phyloP scores from a whole-genome alignment of 2,888 invertebrate species.

The Octodonta nipae region DNA sequence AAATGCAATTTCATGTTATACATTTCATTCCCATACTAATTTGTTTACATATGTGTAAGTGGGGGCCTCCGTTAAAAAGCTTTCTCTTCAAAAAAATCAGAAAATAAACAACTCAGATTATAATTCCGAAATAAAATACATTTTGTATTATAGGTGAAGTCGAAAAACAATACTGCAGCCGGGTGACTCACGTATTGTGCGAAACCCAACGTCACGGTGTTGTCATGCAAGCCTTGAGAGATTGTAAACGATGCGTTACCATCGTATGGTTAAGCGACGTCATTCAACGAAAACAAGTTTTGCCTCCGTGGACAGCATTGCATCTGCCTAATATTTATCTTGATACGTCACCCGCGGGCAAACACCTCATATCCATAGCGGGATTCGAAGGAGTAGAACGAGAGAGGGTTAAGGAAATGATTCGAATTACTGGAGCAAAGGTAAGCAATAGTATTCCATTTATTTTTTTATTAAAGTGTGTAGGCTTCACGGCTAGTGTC shows the following conservation, averaged over 20 bases:
- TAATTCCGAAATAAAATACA: background rate
- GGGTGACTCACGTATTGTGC: constrained; percentile 85
- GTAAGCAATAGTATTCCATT: constrained; percentile 40
- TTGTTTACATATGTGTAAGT: too few relatives aligned
- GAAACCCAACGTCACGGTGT: constrained; percentile 82
- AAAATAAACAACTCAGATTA: too few relatives aligned
- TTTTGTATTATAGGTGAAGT: constrained; percentile 52
- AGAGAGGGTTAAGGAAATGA: constrained; percentile 67
- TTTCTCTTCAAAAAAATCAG: too few relatives aligned
- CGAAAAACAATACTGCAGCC: constrained; percentile 66
- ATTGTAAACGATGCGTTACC: constrained; percentile 61
- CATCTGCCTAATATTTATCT: constrained; percentile 63
- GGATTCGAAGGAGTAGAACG: constrained; percentile 86
- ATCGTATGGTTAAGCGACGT: constrained; percentile 87
- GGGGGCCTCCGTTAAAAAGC: too few relatives aligned
- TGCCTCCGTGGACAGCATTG: constrained; percentile 85
- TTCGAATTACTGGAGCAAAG: constrained; percentile 74
- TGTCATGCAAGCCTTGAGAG: constrained; percentile 68
- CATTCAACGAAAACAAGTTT: constrained; percentile 67
- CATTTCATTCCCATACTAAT: too few relatives aligned
- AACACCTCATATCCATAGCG: constrained; percentile 70
- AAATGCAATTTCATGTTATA: too few relatives aligned
- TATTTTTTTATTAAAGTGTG: too few relatives aligned
- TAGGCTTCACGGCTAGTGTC: too few relatives aligned
- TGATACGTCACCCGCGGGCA: constrained; percentile 57